Conservation (phyloP, 2,797 vertebrate genomes). For the Clangula hyemalis region DNA sequence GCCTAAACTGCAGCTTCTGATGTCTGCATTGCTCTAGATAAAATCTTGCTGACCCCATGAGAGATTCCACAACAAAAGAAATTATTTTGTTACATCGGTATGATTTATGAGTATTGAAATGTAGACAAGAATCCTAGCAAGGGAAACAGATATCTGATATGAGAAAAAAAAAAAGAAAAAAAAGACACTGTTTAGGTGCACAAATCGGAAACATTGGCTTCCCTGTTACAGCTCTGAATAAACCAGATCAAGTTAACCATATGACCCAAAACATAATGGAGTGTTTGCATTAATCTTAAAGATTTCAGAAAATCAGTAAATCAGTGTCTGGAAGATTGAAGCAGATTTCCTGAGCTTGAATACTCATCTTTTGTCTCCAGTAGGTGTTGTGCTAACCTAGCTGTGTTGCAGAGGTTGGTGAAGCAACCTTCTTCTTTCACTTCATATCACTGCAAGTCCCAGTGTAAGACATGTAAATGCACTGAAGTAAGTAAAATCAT, state of each 20-base stretch:
- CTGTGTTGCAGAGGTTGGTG: not conserved
- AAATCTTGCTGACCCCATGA: slow-evolving; percentile 16
- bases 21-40: not conserved
- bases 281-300: slow-evolving; percentile 5
- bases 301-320: not conserved
- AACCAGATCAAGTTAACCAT: not conserved
- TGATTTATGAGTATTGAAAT: slow-evolving; percentile 35
- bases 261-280: not conserved
- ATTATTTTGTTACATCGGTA: not conserved
- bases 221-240: not conserved
- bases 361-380: not conserved
- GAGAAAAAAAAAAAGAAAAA: not conserved
- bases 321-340: not conserved
- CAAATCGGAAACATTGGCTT: not conserved
- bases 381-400: not conserved
- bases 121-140: not conserved
- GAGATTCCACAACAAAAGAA: not conserved
- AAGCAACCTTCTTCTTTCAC: not conserved
- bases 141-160: slow-evolving; percentile 10
- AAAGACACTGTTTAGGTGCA: not conserved
- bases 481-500: not conserved
- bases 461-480: not conserved
- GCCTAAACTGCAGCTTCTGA: not conserved
- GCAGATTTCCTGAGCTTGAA: not conserved
- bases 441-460: not conserved